These are phyloP conservation scores for Cuniculus paca DNA, from an alignment of 2,797 vertebrate species.

Conservation along the genomic window DNA sequence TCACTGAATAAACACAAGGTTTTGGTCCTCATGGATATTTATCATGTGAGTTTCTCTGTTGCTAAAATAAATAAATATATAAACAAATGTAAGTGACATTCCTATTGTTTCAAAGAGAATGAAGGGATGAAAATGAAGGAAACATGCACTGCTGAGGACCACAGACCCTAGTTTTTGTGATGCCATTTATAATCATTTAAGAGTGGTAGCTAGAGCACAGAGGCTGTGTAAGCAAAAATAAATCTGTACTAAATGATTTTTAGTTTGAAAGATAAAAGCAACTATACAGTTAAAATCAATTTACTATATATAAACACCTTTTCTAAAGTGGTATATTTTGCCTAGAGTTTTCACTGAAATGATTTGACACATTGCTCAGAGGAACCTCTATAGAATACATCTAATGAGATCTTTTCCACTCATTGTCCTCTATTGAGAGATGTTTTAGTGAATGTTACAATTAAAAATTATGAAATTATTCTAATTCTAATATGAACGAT, in stretches of 20 bases:
- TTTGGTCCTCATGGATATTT: neutral
- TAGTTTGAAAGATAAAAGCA: conserved; percentile 60
- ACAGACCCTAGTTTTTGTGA: neutral
- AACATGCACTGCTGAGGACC: neutral
- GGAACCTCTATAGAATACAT: neutral
- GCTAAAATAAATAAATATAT: neutral
- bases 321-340: neutral
- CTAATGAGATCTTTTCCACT: conserved; percentile 32
- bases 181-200: conserved; percentile 29
- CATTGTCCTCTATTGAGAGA: conserved; percentile 47
- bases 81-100: neutral
- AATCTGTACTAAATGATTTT: conserved; percentile 39
- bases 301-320: conserved; percentile 49
- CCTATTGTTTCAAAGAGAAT: conserved; percentile 18
- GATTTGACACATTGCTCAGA: conserved; percentile 16
- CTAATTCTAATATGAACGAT: conserved; percentile 30
- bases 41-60: conserved; percentile 31
- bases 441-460: conserved; percentile 57
- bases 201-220: neutral
- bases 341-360: conserved; percentile 25
- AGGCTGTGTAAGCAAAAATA: conserved; percentile 37
- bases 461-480: conserved; percentile 61
- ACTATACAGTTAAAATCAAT: conserved; percentile 46
- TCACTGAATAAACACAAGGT: conserved; percentile 18
- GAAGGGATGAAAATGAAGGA: neutral